Percentiles rank a stretch among this genome's conserved stretches.
phyloP scores from a whole-genome alignment of 2,797 vertebrate genomes.

The Coccyzus lansbergi region DNA sequence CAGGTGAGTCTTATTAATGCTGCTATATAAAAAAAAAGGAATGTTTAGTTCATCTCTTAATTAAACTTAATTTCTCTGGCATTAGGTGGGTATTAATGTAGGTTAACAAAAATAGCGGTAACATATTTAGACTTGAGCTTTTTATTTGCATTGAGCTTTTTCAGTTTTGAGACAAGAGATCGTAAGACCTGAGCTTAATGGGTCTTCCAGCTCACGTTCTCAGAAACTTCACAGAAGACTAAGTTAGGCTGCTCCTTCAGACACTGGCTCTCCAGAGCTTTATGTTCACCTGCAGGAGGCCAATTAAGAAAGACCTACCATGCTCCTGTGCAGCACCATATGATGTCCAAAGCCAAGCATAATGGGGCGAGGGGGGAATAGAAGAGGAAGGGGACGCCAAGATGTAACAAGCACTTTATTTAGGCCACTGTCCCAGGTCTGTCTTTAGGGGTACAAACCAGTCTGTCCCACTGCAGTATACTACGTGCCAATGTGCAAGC shows the following conservation, averaged over 20 bases:
- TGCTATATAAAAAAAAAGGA: not conserved
- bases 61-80: not conserved
- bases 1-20: conserved; percentile 4
- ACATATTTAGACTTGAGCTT: not conserved
- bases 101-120: not conserved
- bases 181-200: not conserved
- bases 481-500: not conserved
- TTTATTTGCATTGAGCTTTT: not conserved
- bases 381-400: too few species aligned
- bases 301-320: not conserved
- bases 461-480: not conserved
- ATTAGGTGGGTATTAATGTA: not conserved
- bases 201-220: not conserved
- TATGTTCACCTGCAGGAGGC: not conserved
- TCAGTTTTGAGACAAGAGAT: not conserved
- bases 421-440: not conserved
- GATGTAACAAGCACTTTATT: not conserved
- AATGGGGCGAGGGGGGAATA: fast-evolving
- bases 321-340: not conserved
- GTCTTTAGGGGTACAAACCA: not conserved
- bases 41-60: not conserved
- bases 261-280: not conserved
- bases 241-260: not conserved
- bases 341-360: not conserved
- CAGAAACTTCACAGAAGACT: not conserved